Conservation (phyloP, 2,113 vertebrate species). For the Pungitius pungitius region DNA sequence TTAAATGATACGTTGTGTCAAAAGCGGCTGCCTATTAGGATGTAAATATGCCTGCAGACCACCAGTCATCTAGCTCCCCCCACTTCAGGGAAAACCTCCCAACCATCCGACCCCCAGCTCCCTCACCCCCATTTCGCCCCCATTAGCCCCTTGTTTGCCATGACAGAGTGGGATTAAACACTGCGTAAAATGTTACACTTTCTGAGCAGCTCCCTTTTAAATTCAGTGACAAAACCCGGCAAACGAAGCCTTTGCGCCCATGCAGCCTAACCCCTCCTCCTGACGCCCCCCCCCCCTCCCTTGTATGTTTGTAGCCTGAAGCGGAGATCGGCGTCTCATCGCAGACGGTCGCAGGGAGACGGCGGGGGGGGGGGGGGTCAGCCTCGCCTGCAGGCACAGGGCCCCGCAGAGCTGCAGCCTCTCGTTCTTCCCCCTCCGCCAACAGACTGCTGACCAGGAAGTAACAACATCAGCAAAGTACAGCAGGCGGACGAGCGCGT, state of each 20-base stretch:
- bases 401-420: conserved; percentile 46
- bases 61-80: conserved; percentile 25
- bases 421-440: conserved; percentile 44
- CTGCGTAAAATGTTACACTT: conserved; percentile 66
- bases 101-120: conserved; percentile 13
- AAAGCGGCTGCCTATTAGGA: conserved; percentile 14
- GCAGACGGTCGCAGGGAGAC: conserved; percentile 50
- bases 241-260: conserved; percentile 75
- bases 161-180: conserved; percentile 73
- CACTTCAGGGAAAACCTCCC: conserved; percentile 44
- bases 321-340: conserved; percentile 64
- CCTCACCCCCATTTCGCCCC: conserved; percentile 44
- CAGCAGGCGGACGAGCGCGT: conserved; percentile 39
- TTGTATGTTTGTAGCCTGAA: conserved; percentile 72
- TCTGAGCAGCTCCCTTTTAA: conserved; percentile 56
- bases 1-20: background rate
- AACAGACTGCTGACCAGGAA: conserved; percentile 69
- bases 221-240: conserved; percentile 71
- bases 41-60: conserved; percentile 31
- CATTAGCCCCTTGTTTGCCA: conserved; percentile 71
- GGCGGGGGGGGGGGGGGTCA: conserved; percentile 56
- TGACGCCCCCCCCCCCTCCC: background rate
- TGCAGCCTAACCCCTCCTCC: conserved; percentile 36
- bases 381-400: conserved; percentile 71
- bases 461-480: conserved; percentile 59